A percentile compares a stretch with the other conserved stretches of the same genome.
Conservation (phyloP, 2,113 vertebrate genomes). For the Polypterus senegalus region DNA sequence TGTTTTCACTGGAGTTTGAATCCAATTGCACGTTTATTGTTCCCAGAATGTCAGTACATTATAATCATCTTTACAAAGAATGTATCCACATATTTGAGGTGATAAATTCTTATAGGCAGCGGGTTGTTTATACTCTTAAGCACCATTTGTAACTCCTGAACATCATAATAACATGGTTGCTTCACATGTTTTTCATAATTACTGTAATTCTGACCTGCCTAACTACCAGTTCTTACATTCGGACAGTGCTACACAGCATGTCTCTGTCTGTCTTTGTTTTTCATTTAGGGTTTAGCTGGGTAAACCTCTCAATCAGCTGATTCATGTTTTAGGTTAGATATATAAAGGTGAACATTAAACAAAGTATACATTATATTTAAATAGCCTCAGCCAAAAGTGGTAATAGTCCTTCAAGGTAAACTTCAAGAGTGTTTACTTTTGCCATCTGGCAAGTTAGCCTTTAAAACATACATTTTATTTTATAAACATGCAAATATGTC, state of each 20-base stretch:
- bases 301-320: background rate
- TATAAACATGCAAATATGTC: no score
- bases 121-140: no score
- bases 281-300: background rate
- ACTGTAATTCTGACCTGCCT: slow-evolving; percentile 6
- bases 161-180: slow-evolving; percentile 6
- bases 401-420: no score
- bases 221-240: slow-evolving; percentile 2
- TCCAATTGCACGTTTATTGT: no score
- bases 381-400: background rate
- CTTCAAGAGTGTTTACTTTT: no score
- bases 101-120: no score
- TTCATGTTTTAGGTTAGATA: background rate
- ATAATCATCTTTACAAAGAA: no score
- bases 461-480: no score
- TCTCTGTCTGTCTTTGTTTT: slow-evolving; percentile 3
- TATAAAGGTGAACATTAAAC: slow-evolving; percentile 1
- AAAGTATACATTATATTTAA: background rate
- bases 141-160: slow-evolving; percentile 2
- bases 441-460: no score
- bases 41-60: no score
- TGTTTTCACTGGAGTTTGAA: no score
- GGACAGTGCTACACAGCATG: background rate
- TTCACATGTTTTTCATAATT: slow-evolving; percentile 7
- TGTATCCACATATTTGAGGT: no score